phyloP scores from a whole-genome alignment of 1,140 invertebrate genomes.

The Pseudomyrmex pallidus region DNA sequence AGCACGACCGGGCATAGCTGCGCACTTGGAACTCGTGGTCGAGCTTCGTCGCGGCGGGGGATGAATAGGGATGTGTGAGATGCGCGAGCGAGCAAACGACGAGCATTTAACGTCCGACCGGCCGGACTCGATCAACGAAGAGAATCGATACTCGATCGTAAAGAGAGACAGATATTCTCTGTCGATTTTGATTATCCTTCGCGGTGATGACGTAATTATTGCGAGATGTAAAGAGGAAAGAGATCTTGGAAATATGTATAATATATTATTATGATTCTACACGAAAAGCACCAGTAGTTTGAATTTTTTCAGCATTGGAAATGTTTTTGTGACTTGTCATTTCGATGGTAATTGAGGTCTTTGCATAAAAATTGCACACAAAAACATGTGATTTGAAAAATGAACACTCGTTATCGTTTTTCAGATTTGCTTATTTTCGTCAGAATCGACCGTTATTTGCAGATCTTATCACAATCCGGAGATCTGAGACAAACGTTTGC shows the following conservation, averaged over 20 bases:
- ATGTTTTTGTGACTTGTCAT: too few species aligned
- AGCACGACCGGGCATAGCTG: conserved; percentile 68
- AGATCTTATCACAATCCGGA: neutral
- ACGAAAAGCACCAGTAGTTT: too few species aligned
- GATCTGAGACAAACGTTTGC: conserved; percentile 23
- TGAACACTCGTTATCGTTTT: neutral
- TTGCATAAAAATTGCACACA: neutral
- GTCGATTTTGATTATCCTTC: conserved; percentile 24
- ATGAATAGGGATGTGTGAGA: neutral
- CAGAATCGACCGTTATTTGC: neutral
- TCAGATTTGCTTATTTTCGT: neutral
- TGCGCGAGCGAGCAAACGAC: conserved; percentile 13
- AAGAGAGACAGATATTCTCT: neutral
- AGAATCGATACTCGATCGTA: conserved; percentile 44
- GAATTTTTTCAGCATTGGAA: too few species aligned
- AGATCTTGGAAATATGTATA: neutral
- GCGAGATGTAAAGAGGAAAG: neutral
- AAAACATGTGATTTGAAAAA: neutral
- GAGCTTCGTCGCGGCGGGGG: conserved; percentile 29
- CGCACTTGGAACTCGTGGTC: conserved; percentile 60
- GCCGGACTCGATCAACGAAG: conserved; percentile 39
- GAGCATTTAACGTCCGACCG: conserved; percentile 33
- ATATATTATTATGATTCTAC: too few species aligned
- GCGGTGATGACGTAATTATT: conserved; percentile 21
- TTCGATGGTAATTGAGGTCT: neutral